Conservation (phyloP, 2,888 invertebrate genomes). For the Protonemura montana region DNA sequence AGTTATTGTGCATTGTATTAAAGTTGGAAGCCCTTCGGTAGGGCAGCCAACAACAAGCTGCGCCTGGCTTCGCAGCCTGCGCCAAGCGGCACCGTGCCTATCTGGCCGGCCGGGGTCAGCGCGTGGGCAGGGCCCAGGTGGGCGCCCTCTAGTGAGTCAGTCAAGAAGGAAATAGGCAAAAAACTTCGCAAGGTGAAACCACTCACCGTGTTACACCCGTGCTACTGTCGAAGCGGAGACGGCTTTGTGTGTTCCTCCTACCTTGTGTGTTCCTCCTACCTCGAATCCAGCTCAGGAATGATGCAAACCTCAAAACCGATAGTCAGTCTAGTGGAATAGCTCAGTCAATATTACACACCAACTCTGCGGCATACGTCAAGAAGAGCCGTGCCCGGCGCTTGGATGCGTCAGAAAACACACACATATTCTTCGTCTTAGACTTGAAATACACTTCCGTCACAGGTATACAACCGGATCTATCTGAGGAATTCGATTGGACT, state of each 20-base stretch:
- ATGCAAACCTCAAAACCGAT: background rate
- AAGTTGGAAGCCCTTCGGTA: background rate
- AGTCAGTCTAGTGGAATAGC: background rate
- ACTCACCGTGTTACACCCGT: background rate
- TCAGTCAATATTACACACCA: background rate
- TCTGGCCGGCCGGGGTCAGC: background rate
- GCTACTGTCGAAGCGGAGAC: background rate
- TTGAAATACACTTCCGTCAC: background rate
- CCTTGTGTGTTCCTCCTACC: background rate
- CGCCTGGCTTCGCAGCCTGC: background rate
- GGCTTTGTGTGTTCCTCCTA: too few species aligned
- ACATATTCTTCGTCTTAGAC: too few species aligned
- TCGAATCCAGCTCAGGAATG: background rate
- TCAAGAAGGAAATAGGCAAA: background rate
- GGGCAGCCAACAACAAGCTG: background rate
- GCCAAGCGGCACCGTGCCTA: too few species aligned
- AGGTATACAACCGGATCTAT: background rate
- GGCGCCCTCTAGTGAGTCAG: background rate
- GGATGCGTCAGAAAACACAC: too few species aligned
- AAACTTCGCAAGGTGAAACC: background rate
- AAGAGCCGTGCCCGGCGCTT: background rate
- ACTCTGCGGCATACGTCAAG: background rate
- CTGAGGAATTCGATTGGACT: background rate
- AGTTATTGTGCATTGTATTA: background rate
- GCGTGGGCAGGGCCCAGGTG: background rate